These are phyloP conservation scores for Melipona bicolor DNA, from an alignment of 2,888 invertebrate species.

Conservation along the genomic window DNA sequence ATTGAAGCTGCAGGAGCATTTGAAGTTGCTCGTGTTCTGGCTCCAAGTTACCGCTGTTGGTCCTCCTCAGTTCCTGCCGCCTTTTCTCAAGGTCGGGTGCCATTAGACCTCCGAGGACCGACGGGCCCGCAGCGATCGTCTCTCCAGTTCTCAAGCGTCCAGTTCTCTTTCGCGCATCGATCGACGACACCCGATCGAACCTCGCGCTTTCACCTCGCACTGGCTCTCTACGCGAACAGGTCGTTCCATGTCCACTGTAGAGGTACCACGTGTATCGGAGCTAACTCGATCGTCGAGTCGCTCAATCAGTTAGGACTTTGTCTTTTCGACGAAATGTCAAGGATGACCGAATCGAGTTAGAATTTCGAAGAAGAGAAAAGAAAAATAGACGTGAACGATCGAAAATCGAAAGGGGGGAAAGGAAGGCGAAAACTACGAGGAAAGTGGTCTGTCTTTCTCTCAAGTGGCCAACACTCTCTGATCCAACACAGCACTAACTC, in stretches of 20 bases:
- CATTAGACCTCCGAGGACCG: conserved; percentile 70
- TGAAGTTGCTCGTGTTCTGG: conserved; percentile 69
- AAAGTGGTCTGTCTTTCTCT: background rate
- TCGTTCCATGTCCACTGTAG: conserved; percentile 25
- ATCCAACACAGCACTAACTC: background rate
- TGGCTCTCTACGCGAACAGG: background rate
- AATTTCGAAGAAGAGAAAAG: background rate
- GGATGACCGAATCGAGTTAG: background rate
- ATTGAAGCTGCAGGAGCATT: conserved; percentile 77
- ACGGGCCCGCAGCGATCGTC: conserved; percentile 7
- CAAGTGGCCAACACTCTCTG: background rate
- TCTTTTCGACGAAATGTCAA: background rate
- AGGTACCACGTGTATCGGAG: background rate
- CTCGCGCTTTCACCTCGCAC: conserved; percentile 26
- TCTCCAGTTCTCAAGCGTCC: background rate
- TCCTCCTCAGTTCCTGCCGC: conserved; percentile 76
- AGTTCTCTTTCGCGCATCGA: background rate
- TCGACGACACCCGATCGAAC: background rate
- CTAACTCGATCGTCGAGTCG: background rate
- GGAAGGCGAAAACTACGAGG: too few relatives aligned
- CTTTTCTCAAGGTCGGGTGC: conserved; percentile 81
- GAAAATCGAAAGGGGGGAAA: background rate
- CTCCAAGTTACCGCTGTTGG: conserved; percentile 54
- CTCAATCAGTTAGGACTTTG: background rate
- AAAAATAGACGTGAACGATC: background rate